Evolutionary conservation across 2,797 vertebrate genomes (phyloP).

Genomic region (Dryobates pubescens): DNA sequence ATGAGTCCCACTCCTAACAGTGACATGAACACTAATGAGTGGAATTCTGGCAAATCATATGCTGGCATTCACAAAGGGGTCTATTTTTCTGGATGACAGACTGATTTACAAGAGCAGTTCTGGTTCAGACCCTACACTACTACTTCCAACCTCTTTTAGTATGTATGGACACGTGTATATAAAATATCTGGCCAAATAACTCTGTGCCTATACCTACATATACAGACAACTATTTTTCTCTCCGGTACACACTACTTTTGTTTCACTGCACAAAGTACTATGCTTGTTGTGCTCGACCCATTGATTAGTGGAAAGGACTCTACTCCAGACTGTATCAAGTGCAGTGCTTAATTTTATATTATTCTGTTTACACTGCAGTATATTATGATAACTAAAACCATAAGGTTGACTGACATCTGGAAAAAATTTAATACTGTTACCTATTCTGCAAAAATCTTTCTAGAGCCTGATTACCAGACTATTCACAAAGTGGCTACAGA

Average conservation of each 20-base stretch:
- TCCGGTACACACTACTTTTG: not conserved
- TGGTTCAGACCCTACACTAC: not conserved
- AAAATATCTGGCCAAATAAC: not conserved
- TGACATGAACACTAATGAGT: not conserved
- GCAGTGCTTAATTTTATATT: not conserved
- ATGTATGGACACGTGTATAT: not conserved
- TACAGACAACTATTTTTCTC: not conserved
- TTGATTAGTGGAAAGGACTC: not conserved
- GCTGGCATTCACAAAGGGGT: not conserved
- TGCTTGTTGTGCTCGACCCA: not conserved
- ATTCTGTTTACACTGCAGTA: not conserved
- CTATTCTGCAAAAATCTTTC: constrained; percentile 44
- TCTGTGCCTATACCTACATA: not conserved
- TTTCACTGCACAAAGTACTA: not conserved
- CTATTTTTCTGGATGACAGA: not conserved
- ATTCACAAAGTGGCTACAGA: not conserved
- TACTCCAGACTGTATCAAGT: not conserved
- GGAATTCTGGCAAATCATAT: not conserved
- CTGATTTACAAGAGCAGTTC: not conserved
- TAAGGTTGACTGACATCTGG: constrained; percentile 28
- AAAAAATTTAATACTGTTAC: constrained; percentile 37
- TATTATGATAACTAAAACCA: not conserved
- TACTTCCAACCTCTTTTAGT: not conserved
- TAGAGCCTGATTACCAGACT: constrained; percentile 1
- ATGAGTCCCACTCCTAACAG: not conserved